Conservation (phyloP, 2,113 vertebrate genomes). For the Engraulis encrasicolus region DNA sequence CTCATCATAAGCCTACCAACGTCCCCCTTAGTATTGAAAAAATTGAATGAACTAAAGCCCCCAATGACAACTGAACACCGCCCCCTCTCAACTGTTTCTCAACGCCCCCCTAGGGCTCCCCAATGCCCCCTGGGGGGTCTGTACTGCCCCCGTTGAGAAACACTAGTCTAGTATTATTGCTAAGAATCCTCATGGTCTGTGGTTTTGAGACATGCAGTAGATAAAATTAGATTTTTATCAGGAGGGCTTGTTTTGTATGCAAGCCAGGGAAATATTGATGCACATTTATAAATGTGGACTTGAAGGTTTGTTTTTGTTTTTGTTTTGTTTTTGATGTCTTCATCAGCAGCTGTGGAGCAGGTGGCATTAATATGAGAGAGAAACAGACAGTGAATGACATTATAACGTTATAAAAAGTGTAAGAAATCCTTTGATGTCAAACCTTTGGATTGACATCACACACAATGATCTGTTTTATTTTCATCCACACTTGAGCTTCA, state of each 20-base stretch:
- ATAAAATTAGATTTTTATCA: neutral
- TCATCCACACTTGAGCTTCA: neutral
- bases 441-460: slow-evolving; percentile 17
- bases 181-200: neutral
- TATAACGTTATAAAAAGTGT: neutral
- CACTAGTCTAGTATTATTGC: neutral
- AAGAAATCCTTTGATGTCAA: neutral
- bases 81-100: too few relatives aligned
- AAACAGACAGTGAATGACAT: neutral
- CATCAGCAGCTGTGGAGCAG: neutral
- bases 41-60: too few relatives aligned
- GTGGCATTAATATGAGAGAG: neutral
- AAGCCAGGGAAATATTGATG: neutral
- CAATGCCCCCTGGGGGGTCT: too few relatives aligned
- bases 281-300: neutral
- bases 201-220: neutral
- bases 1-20: too few relatives aligned
- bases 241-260: neutral
- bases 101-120: too few relatives aligned
- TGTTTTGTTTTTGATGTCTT: neutral
- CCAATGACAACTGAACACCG: too few relatives aligned
- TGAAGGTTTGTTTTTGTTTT: neutral
- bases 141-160: too few relatives aligned
- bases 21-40: too few relatives aligned
- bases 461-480: slow-evolving; percentile 2